Evolutionary conservation across 2,797 vertebrate genomes (phyloP).

Genomic region (Coregonus ussuriensis): DNA sequence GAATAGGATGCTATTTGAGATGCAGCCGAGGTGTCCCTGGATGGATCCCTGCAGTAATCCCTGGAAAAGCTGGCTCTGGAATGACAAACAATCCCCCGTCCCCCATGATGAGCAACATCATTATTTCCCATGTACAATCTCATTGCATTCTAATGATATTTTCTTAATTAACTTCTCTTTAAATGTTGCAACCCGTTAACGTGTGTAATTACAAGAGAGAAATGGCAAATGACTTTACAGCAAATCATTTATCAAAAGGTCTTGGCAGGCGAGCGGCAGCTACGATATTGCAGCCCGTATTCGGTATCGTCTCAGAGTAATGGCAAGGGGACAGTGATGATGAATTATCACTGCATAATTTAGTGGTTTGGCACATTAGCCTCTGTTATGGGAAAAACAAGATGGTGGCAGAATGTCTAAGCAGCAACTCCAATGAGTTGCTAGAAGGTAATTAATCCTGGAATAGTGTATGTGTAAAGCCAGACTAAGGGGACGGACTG

Average conservation of each 20-base stretch:
- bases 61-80: constrained; percentile 58
- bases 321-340: constrained; percentile 14
- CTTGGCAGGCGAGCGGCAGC: background rate
- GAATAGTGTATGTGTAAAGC: background rate
- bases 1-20: background rate
- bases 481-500: background rate
- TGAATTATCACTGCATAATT: constrained; percentile 30
- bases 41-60: constrained; percentile 54
- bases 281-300: background rate
- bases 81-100: constrained; percentile 2
- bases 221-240: background rate
- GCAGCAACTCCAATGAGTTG: background rate
- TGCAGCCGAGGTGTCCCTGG: constrained; percentile 22
- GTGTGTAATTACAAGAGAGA: background rate
- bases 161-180: constrained; percentile 16
- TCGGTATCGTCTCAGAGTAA: background rate
- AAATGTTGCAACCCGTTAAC: constrained; percentile 28
- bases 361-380: constrained; percentile 9
- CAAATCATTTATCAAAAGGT: constrained; percentile 26
- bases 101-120: constrained; percentile 13
- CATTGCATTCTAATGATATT: background rate
- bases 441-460: constrained; percentile 11
- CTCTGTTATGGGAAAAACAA: constrained; percentile 7
- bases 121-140: constrained; percentile 21
- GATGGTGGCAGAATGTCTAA: background rate